Conservation (phyloP, 1,140 invertebrate species). For the Acromyrmex charruanus region DNA sequence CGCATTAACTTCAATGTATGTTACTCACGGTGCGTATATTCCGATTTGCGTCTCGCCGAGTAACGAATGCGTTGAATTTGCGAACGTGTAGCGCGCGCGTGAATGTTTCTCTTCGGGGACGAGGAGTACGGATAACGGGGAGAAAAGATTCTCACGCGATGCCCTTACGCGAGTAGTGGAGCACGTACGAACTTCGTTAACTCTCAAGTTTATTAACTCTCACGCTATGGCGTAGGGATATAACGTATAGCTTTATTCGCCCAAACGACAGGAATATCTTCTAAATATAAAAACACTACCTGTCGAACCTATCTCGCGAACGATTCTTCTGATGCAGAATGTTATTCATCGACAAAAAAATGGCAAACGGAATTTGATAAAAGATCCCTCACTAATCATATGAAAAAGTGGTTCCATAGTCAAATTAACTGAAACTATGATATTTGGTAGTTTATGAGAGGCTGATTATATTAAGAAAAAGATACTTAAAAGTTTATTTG, state of each 20-base stretch:
- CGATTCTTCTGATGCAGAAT: neutral
- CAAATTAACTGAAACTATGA: too few relatives aligned
- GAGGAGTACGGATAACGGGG: neutral
- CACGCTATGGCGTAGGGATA: neutral
- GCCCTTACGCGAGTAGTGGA: constrained; percentile 25
- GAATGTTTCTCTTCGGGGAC: constrained; percentile 14
- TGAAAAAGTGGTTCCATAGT: too few relatives aligned
- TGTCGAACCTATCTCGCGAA: neutral
- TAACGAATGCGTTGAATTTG: constrained; percentile 54
- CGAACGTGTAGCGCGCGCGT: constrained; percentile 22
- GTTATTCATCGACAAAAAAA: neutral
- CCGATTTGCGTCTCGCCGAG: constrained; percentile 51
- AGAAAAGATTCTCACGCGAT: constrained; percentile 46
- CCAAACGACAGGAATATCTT: neutral
- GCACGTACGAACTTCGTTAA: constrained; percentile 50
- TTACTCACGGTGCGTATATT: constrained; percentile 42
- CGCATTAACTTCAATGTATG: constrained; percentile 46
- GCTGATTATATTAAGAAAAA: too few relatives aligned
- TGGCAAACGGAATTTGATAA: neutral
- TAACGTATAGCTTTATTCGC: constrained; percentile 38
- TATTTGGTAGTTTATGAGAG: too few relatives aligned
- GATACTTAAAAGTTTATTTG: too few relatives aligned
- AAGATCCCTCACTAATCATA: too few relatives aligned
- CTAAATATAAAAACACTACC: constrained; percentile 13
- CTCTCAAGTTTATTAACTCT: constrained; percentile 49